Base-by-base conservation (phyloP, 2,888 invertebrate species). In the Caradrina kadenii region DNA sequence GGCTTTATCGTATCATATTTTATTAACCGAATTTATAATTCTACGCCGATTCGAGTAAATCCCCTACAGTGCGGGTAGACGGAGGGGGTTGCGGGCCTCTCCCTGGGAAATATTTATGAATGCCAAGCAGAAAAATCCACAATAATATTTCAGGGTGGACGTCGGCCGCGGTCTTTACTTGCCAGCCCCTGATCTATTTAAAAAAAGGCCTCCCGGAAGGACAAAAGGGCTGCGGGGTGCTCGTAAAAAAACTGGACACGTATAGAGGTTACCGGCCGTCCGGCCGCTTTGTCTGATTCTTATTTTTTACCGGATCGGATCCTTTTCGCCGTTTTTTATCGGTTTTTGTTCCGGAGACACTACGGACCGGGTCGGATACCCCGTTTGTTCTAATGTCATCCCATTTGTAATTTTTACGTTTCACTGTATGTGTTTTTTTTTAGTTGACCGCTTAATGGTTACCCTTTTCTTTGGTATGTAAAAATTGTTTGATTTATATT, bases 1-100 rank as follows among this genome's bases (percentile, higher is more conserved):
- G 92, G 94, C 92, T 93, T 94, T 95, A 95, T 95, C 95, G 93
- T 94, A 94, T 94, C 93, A 95, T 95, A 95, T 96, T 95, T 96
- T 95, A 95, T 95, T 95, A 95, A 95, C 92, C 93, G 94, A 94
- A 95, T 95, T 96, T 94, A 94, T 96, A 95, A 96, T 96, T 94
- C 94, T 91, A 89, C 94, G 93, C 91, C 93, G 94, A 94, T 94
- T 93, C 93, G 92, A 91, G 91, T 92, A 93, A 93, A 93, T 92
- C 93, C 93, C 88, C 84, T 84, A 82, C 84, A 81, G 79, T 75
- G n/a, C n/a, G 84, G 81, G 84, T 79, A 76, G 83, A 74, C 56
- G 73, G 64, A 73, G 73, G 81, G 84, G 81, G 80, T 62, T 64
- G 63, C 58, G 71, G 81, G 72, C 80, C 85, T 85, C 81, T 87